Evolutionary conservation across 2,888 invertebrate genomes (phyloP).

Genomic region (Rhabditoides inermis): DNA sequence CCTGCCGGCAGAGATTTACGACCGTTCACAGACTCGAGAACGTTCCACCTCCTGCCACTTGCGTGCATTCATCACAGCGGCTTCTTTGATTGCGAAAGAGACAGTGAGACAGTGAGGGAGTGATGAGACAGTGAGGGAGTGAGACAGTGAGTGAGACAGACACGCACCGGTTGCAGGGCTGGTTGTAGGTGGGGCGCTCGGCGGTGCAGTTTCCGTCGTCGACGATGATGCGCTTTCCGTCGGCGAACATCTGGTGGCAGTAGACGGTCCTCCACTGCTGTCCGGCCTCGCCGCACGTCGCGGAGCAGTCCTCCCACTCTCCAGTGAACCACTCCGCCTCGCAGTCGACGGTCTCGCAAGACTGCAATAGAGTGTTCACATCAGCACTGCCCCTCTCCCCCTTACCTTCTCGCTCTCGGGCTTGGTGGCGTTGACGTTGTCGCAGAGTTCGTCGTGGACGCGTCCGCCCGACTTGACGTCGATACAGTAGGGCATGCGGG

Average conservation of each 20-base stretch:
- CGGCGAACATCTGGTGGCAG: slow-evolving; percentile 68
- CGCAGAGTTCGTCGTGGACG: slow-evolving; percentile 70
- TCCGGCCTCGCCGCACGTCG: slow-evolving; percentile 70
- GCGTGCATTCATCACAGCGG: no score
- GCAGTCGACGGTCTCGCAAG: slow-evolving; percentile 49
- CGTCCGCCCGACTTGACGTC: slow-evolving; percentile 66
- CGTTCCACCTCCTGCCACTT: no score
- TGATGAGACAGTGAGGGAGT: no score
- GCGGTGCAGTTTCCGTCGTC: slow-evolving; percentile 69
- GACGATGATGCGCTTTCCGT: slow-evolving; percentile 67
- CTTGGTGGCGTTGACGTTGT: slow-evolving; percentile 64
- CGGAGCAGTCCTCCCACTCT: slow-evolving; percentile 74
- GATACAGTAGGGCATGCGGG: slow-evolving; percentile 72
- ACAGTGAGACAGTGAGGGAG: no score
- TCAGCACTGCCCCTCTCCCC: no score
- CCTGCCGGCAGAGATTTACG: no score
- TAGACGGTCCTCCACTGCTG: slow-evolving; percentile 60
- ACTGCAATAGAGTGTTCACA: no score
- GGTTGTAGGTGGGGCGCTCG: slow-evolving; percentile 47
- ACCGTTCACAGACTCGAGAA: no score
- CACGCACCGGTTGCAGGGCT: slow-evolving; percentile 65
- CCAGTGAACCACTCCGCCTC: slow-evolving; percentile 65
- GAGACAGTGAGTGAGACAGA: background rate
- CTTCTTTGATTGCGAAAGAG: no score
- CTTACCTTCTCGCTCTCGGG: slow-evolving; percentile 67